Base-by-base conservation (phyloP, 1,140 invertebrate species). In the Triops cancriformis region DNA sequence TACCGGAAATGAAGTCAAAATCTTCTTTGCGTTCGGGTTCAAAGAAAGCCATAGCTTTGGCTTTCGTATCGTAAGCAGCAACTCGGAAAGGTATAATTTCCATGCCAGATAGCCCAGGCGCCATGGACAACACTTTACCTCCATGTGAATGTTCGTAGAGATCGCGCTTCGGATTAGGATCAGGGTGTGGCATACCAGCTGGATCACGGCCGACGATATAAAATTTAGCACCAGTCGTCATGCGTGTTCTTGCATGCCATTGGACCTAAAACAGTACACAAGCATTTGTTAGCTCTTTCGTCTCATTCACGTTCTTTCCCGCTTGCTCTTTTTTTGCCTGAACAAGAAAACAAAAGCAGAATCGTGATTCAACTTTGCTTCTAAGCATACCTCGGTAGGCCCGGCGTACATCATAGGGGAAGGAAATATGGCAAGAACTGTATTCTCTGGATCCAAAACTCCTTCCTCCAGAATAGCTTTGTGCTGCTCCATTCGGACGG, bases 371-470 rank as follows among this genome's bases (percentile, higher is more conserved):
- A 7, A 4, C 31, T 37, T 37, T 37, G 2, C 28, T 14, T 14
- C 2, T 72, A 80, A 79, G 74, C 78, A 73, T 83, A 93, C 93
- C 89, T 99, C 98, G 72, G 96, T 97, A 23, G 98, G 98, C 18
- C 98, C 98, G 26, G 97, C 98, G 85, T 99, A 99, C 91, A 97
- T 93, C 98, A 99, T 99, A 0, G 98, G 98, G 79, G 97, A 98
- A 0, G 98, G 98, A 85, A 99, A 99, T 81, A 99, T 98, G 1
- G 98, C 97, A 73, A 99, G 85, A n/a, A 99, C 89, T 9, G 98
- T 99, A 18, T 90, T 89, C 12, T 91, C 86, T 18, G 90, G 88
- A 83, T 98, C 93, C 43, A 99, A 84, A 3, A 98, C 88, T 0
- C 91, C 91, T 76, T 96, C 94, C 79, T 91, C 90, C 0, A 99